Evolutionary conservation across 1,140 invertebrate species (phyloP).

Genomic region (Bradynema listronoti): DNA sequence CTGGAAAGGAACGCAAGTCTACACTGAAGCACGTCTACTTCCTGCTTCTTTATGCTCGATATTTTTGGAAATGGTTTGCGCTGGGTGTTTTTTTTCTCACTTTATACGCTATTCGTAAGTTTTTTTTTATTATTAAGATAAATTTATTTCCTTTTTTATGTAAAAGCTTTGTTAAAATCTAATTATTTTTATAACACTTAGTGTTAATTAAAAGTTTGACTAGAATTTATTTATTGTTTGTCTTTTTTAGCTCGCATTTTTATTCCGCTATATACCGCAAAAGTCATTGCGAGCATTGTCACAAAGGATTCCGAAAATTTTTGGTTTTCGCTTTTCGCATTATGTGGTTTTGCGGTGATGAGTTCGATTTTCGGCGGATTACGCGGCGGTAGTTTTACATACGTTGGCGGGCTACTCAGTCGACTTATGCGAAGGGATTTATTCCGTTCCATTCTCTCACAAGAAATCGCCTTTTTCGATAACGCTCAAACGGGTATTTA

Average conservation of each 20-base stretch:
- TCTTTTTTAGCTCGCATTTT: slow-evolving; percentile 39
- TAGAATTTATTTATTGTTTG: slow-evolving; percentile 3
- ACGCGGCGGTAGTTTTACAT: slow-evolving; percentile 39
- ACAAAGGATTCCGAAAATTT: slow-evolving; percentile 31
- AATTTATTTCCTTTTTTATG: neutral
- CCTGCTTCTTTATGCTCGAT: slow-evolving; percentile 20
- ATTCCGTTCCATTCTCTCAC: slow-evolving; percentile 33
- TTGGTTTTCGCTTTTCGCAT: slow-evolving; percentile 26
- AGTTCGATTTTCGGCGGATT: slow-evolving; percentile 31
- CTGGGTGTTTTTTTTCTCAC: slow-evolving; percentile 25
- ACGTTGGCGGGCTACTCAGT: slow-evolving; percentile 35
- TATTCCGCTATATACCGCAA: slow-evolving; percentile 36
- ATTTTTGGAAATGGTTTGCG: slow-evolving; percentile 22
- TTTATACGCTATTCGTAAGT: slow-evolving; percentile 24
- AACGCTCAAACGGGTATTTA: slow-evolving; percentile 26
- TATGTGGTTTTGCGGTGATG: slow-evolving; percentile 17
- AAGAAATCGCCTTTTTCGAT: slow-evolving; percentile 47
- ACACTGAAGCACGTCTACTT: slow-evolving; percentile 17
- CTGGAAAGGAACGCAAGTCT: neutral
- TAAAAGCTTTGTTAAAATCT: neutral
- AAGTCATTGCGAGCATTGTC: slow-evolving; percentile 38
- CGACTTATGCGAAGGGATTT: slow-evolving; percentile 29
- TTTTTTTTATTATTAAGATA: slow-evolving; percentile 7
- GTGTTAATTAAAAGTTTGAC: neutral
- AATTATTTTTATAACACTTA: neutral